Evolutionary conservation across 2,797 vertebrate genomes (phyloP).

Genomic region (Furcifer pardalis): DNA sequence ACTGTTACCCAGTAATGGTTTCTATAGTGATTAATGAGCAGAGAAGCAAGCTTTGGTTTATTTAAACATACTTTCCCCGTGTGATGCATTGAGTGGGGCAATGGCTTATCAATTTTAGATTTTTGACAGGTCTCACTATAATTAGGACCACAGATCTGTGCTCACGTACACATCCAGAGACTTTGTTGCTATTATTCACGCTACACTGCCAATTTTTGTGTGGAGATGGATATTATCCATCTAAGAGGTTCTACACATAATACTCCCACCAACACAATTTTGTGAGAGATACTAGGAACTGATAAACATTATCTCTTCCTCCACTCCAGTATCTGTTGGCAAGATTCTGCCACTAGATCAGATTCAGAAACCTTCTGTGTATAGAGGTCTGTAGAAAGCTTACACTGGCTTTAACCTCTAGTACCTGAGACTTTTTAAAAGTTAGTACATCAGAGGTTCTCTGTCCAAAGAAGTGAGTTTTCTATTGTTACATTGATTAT

Average conservation of each 20-base stretch:
- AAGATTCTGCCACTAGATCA: neutral
- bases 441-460: neutral
- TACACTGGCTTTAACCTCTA: neutral
- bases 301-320: neutral
- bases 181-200: neutral
- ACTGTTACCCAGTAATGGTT: constrained; percentile 39
- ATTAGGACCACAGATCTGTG: neutral
- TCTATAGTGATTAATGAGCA: constrained; percentile 50
- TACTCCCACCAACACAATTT: neutral
- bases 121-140: neutral
- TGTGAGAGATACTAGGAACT: neutral
- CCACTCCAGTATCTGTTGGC: neutral
- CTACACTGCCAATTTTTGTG: neutral
- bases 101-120: neutral
- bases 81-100: neutral
- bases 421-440: neutral
- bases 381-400: neutral
- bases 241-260: neutral
- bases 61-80: constrained; percentile 28
- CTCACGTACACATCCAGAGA: neutral
- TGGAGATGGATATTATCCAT: neutral
- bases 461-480: neutral
- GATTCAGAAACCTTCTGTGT: neutral
- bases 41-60: constrained; percentile 29
- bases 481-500: neutral